Conservation (phyloP, 92 coral and sea anemone species). For the Scolanthus callimorphus region DNA sequence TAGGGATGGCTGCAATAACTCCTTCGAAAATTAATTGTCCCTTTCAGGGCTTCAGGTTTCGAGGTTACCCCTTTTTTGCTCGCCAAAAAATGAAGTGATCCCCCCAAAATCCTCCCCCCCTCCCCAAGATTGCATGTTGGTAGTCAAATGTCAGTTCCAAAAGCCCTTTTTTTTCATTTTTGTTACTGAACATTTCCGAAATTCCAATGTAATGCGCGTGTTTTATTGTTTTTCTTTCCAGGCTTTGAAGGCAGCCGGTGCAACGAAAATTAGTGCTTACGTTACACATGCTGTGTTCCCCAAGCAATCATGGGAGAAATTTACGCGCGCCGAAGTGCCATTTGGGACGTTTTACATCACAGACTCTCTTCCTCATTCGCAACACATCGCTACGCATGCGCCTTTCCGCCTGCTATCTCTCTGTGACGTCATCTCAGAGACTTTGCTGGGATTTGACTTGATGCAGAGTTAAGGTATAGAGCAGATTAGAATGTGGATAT, state of each 20-base stretch:
- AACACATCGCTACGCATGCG: conserved; percentile 60
- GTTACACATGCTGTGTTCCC: conserved; percentile 98
- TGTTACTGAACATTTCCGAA: too few species aligned
- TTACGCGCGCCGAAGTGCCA: conserved; percentile 77
- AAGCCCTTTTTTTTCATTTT: too few species aligned
- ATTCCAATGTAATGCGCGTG: too few species aligned
- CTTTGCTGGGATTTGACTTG: conserved; percentile 86
- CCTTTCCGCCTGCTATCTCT: conserved; percentile 87
- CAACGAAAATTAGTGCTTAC: conserved; percentile 85
- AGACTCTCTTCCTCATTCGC: conserved; percentile 89
- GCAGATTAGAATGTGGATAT: too few species aligned
- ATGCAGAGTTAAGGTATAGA: conserved; percentile 83
- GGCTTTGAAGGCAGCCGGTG: conserved; percentile 86
- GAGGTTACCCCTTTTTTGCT: too few species aligned
- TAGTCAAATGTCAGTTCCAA: too few species aligned
- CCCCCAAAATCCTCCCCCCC: too few species aligned
- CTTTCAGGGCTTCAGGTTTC: too few species aligned
- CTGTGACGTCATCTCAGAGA: conserved; percentile 82
- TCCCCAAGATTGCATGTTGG: too few species aligned
- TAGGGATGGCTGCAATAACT: too few species aligned
- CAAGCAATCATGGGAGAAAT: conserved; percentile 83
- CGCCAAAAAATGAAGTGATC: too few species aligned
- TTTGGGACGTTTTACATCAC: conserved; percentile 96
- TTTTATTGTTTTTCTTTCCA: conserved; percentile 8
- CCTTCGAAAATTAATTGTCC: too few species aligned